Evolutionary conservation across 2,888 invertebrate genomes (phyloP), one percentile per base, ranked within the genome.

Genomic region (Andrena bucephala): DNA sequence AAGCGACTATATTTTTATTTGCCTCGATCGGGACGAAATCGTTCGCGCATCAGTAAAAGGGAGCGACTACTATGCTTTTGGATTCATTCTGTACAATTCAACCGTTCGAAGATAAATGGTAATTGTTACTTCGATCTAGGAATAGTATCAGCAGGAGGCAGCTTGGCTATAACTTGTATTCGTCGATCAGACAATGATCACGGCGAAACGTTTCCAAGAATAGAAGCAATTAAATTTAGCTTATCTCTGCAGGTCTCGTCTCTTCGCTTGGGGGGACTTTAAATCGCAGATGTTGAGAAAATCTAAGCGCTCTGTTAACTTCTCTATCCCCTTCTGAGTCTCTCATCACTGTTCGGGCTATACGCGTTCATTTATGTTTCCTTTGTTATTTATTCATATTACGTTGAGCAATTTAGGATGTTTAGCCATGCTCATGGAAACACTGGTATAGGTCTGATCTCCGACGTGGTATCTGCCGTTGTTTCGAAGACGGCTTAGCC

Each of bases 161-260:
- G n/a, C 54, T 16, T 29, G 63, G 27, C 42, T 0, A 0, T 16
- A 16, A 59, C 24, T 48, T 42, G 27, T 52, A 20, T 20, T 0
- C 29, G 42, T 16, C 42, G 57, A 70, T 77, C 59, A 52, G 42
- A 52, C n/a, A 20, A 36, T 42, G 63, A 10, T 27, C 63, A 8
- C 20, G 10, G 8, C 2, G 8, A 27, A 33, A 54, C n/a, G 13
- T 24, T 24, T 16, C 36, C 59, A 7, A 6, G 33, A 65, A 77
- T 59, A 50, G 66, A 60, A 60, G 42, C 36, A 57, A 65, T 72
- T 59, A 27, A 57, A 71, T 63, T 71, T 63, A 33, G 31, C 72
- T n/a, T 4, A 8, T n/a, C 31, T 66, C 8, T 24, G 4, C 8
- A n/a, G 42, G n/a, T n/a, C 20, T 42, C 54, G 20, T 54, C 29